Evolutionary conservation across 2,888 invertebrate species (phyloP), one percentile per base, ranked within the genome.

Genomic region (Protophormia terraenovae): DNA sequence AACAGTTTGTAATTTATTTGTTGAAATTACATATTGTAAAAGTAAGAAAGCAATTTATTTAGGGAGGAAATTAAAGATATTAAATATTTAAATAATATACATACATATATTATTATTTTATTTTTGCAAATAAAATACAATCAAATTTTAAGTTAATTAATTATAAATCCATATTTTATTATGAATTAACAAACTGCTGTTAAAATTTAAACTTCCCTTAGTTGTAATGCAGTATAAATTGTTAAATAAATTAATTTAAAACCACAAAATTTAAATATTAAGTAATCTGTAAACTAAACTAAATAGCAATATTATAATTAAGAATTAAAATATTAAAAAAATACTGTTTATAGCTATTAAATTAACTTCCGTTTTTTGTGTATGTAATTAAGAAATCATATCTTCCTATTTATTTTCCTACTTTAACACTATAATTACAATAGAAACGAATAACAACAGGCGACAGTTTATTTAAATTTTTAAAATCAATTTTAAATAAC

Each of bases 1-100:
- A 58, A 38, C 7, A n/a, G 19, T 62, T 62, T 60, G 29, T 73
- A 60, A 73, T 45, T 73, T 32, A 24, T 73, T 47, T 62, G 47
- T 32, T 76, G 27, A 12, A n/a, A n/a, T n/a, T n/a, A 10, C 14
- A 19, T 38, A 62, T 6, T 5, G 5, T 38, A 7, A 62, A 38
- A 14, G 5, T 14, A 22, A 8, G 32, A 60, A 60, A 2, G 3
- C 16, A 1, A 60, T 32, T 10, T n/a, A n/a, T 8, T 24, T 53
- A 14, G 53, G 22, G 3, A 24, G 1, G 24, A 53, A 53, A 53
- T n/a, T n/a, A 4, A 41, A n/a, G 41, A 41, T 41, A 19, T 47
- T 47, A 7, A 19, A 10, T 1, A 19, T n/a, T 41, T 19, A 1
- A 19, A 16, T n/a, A n/a, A n/a, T n/a, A n/a, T n/a, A n/a, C n/a